phyloP scores from a whole-genome alignment of 2,888 invertebrate species.

The Sphaerophoria rueppellii region DNA sequence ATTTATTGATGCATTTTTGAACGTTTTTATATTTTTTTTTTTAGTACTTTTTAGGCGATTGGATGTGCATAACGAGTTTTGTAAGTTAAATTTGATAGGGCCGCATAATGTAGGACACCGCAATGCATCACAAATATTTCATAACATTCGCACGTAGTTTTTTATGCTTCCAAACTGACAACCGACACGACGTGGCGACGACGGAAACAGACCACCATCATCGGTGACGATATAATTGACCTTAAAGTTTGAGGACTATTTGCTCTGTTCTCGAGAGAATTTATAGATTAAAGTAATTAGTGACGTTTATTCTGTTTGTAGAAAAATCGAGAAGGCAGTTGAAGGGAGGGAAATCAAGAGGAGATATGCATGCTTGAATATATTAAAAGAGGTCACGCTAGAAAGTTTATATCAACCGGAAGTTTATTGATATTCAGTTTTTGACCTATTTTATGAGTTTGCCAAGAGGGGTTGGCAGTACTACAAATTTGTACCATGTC shows the following conservation, averaged over 20 bases:
- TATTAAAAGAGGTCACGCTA: constrained; percentile 50
- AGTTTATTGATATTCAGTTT: constrained; percentile 40
- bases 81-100: constrained; percentile 45
- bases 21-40: constrained; percentile 3
- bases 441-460: constrained; percentile 43
- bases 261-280: neutral
- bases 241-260: constrained; percentile 19
- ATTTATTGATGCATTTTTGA: constrained; percentile 58
- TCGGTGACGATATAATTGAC: constrained; percentile 12
- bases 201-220: neutral
- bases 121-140: constrained; percentile 66
- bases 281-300: constrained; percentile 35
- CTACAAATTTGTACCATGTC: neutral
- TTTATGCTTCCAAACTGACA: neutral
- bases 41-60: constrained; percentile 8
- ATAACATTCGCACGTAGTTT: constrained; percentile 56
- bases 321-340: neutral
- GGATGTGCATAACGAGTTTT: constrained; percentile 46
- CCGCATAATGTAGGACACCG: constrained; percentile 57
- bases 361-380: constrained; percentile 33
- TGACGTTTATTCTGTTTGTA: constrained; percentile 3
- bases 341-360: neutral
- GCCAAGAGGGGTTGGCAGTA: neutral
- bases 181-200: neutral
- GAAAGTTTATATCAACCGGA: constrained; percentile 32